Percentiles rank a stretch among this genome's conserved stretches.
Evolutionary conservation across 2,797 vertebrate species (phyloP).

Genomic region (Setipinna tenuifilis): DNA sequence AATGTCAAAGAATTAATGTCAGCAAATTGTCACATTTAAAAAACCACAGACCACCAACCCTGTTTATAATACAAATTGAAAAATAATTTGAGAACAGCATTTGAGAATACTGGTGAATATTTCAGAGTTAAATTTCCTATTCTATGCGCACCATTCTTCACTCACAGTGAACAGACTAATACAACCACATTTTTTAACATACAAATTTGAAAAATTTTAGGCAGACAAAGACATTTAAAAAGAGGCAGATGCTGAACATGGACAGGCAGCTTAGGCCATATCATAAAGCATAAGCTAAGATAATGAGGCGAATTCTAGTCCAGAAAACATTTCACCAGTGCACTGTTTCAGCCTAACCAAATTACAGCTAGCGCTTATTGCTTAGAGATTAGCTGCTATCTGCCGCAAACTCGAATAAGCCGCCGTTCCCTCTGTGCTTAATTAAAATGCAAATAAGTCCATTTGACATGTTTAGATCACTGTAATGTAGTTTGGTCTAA

Average conservation of each 20-base stretch:
- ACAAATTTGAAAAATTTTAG: constrained; percentile 73
- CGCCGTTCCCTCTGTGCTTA: constrained; percentile 47
- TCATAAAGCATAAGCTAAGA: constrained; percentile 63
- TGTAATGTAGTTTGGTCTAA: constrained; percentile 49
- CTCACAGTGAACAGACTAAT: not conserved
- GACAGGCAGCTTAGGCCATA: constrained; percentile 60
- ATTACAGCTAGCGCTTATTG: constrained; percentile 66
- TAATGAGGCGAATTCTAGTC: constrained; percentile 62
- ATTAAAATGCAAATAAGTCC: constrained; percentile 59
- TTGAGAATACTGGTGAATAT: not conserved
- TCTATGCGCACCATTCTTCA: not conserved
- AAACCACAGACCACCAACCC: not conserved
- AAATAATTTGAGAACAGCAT: not conserved
- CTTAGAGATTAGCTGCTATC: constrained; percentile 70
- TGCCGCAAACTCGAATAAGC: constrained; percentile 62
- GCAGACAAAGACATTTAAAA: constrained; percentile 69
- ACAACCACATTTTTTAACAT: constrained; percentile 59
- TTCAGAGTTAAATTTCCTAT: not conserved
- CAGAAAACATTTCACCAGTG: constrained; percentile 65
- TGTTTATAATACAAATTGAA: not conserved
- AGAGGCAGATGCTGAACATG: constrained; percentile 71
- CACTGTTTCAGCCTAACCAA: constrained; percentile 72
- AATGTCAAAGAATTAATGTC: constrained; percentile 53
- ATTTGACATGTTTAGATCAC: constrained; percentile 59
- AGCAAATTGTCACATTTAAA: constrained; percentile 5